A percentile compares a stretch with the other conserved stretches of the same genome.
phyloP scores from a whole-genome alignment of 1,140 invertebrate genomes.

The Lordiphosa clarofinis region DNA sequence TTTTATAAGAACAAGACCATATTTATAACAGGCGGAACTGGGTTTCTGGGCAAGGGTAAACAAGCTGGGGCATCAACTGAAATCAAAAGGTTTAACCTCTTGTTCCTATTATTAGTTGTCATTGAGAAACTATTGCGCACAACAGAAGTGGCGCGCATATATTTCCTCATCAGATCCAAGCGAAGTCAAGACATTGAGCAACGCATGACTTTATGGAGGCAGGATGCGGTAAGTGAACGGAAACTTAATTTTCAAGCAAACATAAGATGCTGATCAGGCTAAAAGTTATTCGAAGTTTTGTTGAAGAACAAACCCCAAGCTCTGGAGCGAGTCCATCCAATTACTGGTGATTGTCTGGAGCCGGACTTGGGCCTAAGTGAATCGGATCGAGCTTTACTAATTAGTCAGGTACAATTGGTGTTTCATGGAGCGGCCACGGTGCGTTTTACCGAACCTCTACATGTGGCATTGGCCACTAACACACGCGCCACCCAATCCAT shows the following conservation, averaged over 20 bases:
- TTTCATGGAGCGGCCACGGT: constrained; percentile 93
- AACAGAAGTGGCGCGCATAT: constrained; percentile 85
- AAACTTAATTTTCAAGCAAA: no score
- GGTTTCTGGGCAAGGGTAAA: constrained; percentile 27
- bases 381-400: neutral
- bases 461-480: constrained; percentile 82
- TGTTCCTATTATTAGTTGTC: constrained; percentile 79
- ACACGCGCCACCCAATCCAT: constrained; percentile 81
- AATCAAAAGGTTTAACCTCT: neutral
- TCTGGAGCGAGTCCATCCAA: neutral
- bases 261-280: neutral
- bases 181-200: constrained; percentile 85
- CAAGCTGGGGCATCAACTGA: no score
- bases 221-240: constrained; percentile 68
- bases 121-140: constrained; percentile 91
- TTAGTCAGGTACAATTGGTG: constrained; percentile 81
- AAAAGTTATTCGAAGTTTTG: neutral
- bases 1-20: constrained; percentile 25
- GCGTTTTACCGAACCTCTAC: constrained; percentile 88
- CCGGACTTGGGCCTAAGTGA: neutral
- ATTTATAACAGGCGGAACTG: constrained; percentile 22
- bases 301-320: neutral
- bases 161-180: constrained; percentile 88
- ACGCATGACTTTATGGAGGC: constrained; percentile 84
- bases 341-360: neutral